Evolutionary conservation across 2,888 invertebrate genomes (phyloP).

Genomic region (Orgyia antiqua): DNA sequence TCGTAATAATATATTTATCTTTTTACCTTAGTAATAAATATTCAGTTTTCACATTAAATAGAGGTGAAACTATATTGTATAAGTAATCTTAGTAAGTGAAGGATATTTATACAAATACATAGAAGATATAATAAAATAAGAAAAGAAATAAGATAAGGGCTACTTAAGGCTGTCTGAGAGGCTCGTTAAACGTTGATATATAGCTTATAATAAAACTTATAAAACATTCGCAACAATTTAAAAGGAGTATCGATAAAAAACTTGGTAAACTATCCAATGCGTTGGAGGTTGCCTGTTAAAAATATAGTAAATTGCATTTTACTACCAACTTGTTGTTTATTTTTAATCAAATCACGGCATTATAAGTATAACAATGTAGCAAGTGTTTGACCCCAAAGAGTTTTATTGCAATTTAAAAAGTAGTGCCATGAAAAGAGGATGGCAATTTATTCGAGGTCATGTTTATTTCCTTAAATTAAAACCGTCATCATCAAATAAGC

Average conservation of each 20-base stretch:
- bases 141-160: conserved; percentile 64
- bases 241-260: conserved; percentile 68
- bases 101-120: conserved; percentile 32
- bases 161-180: conserved; percentile 55
- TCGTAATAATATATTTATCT: no score
- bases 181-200: conserved; percentile 74
- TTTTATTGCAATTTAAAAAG: conserved; percentile 10
- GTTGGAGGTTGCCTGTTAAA: conserved; percentile 44
- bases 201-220: conserved; percentile 70
- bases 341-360: conserved; percentile 49
- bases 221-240: conserved; percentile 75
- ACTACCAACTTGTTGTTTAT: conserved; percentile 49
- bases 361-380: conserved; percentile 41
- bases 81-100: no score
- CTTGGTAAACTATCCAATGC: conserved; percentile 61
- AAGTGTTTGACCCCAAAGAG: conserved; percentile 9
- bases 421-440: conserved; percentile 1
- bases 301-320: conserved; percentile 70
- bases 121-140: no score
- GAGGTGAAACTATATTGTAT: no score
- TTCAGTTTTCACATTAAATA: no score
- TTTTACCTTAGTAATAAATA: no score
- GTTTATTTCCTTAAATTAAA: no score
- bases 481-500: no score
- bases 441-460: no score